Percentiles rank a stretch among this genome's conserved stretches.
These are phyloP conservation scores for Drosophila anomalata DNA, from an alignment of 2,888 invertebrate species.

Conservation along the genomic window DNA sequence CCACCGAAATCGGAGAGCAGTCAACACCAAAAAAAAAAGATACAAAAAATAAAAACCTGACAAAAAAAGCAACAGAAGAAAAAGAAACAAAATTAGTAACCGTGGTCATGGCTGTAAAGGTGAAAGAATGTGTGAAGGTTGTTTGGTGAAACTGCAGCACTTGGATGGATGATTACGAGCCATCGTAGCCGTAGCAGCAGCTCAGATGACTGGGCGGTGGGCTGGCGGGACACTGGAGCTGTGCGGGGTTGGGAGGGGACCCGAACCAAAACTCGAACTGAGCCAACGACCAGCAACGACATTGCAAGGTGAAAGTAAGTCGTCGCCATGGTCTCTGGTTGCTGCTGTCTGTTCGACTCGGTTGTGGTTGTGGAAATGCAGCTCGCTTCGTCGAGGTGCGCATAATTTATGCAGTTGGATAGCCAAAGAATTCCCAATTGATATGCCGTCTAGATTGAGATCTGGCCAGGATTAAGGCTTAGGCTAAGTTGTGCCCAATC, in stretches of 20 bases:
- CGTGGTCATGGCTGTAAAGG: constrained; percentile 83
- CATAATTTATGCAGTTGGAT: constrained; percentile 63
- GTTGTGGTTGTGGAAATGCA: constrained; percentile 26
- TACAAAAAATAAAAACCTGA: constrained; percentile 77
- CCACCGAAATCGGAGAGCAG: constrained; percentile 45
- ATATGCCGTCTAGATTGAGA: constrained; percentile 72
- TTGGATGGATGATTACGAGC: constrained; percentile 70
- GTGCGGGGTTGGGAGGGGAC: background rate
- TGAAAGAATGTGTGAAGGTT: constrained; percentile 83
- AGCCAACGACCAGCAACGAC: constrained; percentile 84
- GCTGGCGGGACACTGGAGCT: background rate
- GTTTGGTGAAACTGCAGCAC: constrained; percentile 81
- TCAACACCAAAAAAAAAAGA: constrained; percentile 27
- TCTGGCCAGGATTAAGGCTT: constrained; percentile 69
- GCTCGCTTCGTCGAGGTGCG: constrained; percentile 10
- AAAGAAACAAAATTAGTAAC: constrained; percentile 77
- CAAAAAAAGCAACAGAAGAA: constrained; percentile 28
- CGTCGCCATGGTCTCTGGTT: constrained; percentile 47
- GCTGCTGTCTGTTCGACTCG: constrained; percentile 15
- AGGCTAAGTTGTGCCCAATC: constrained; percentile 41
- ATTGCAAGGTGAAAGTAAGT: constrained; percentile 84
- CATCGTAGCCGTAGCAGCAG: constrained; percentile 46
- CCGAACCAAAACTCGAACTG: constrained; percentile 66
- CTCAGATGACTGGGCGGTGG: constrained; percentile 55
- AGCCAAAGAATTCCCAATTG: constrained; percentile 72